Percentiles rank a stretch among this genome's conserved stretches.
Evolutionary conservation across 2,113 vertebrate genomes (phyloP).

Genomic region (Collichthys lucidus): DNA sequence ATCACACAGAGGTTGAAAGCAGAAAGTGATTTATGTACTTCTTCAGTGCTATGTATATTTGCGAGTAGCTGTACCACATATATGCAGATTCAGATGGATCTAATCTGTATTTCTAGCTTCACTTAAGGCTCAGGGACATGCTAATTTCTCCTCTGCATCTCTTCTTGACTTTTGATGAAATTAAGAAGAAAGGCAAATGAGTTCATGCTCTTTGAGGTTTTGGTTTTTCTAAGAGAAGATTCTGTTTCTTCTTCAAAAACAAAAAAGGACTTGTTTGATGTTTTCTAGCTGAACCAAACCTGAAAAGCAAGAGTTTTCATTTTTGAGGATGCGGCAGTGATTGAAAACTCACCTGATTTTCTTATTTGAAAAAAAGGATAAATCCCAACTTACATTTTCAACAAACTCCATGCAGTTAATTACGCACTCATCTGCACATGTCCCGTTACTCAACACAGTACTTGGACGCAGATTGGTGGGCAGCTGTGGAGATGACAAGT

Average conservation of each 20-base stretch:
- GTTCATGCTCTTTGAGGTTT: neutral
- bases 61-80: neutral
- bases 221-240: neutral
- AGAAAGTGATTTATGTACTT: neutral
- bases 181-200: neutral
- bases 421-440: slow-evolving; percentile 15
- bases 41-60: neutral
- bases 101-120: neutral
- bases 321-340: neutral
- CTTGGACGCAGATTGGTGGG: slow-evolving; percentile 23
- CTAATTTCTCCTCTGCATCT: neutral
- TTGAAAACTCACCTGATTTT: neutral
- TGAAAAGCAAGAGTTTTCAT: neutral
- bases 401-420: slow-evolving; percentile 19
- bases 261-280: neutral
- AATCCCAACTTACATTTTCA: neutral
- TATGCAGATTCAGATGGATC: neutral
- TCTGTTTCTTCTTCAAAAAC: neutral
- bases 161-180: neutral
- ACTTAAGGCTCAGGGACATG: neutral
- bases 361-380: neutral
- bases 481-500: slow-evolving; percentile 43
- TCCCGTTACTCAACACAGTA: neutral
- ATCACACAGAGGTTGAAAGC: neutral
- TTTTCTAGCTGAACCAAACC: neutral